Base-by-base conservation (phyloP, 2,797 vertebrate genomes). In the Pseudochirops cupreus region DNA sequence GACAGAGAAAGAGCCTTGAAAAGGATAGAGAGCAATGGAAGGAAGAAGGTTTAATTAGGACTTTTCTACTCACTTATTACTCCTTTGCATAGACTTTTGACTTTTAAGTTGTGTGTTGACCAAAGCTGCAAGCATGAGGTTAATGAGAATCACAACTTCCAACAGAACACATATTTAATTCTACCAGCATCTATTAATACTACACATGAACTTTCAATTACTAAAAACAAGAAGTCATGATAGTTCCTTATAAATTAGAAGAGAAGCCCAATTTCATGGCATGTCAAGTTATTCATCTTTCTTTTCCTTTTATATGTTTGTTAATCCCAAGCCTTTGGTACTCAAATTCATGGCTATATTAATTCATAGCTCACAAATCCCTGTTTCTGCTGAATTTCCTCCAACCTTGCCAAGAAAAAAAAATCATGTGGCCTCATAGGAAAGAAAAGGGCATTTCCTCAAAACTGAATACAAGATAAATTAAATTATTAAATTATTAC, bases 201-300 rank as follows among this genome's bases (percentile, higher is more conserved):
- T 97, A 94, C 90, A 24, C n/a, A 96, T 92, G 62, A 7, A 55
- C 29, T 59, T 31, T 91, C 94, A 93, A 90, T 58, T 57, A 95
- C 29, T 46, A 53, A 94, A 91, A 94, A 31, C 13, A 67, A 94
- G 96, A 57, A 89, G 56, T 33, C 94, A 1, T 92, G 18, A 67
- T 59, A 67, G 7, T 29, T 90, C 10, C 95, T 87, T 91, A 3
- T 74, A 12, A 74, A 93, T 93, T 28, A 92, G 5, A 91, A 91
- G 11, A 95, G 95, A 91, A 74, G 74, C 29, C 53, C 74, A 91
- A 90, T 91, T 53, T 93, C 91, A 55, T 46, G 14, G 50, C 92
- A 1, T 91, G 94, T 94, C 56, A 56, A 95, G 58, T 93, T 95
- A 97, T 18, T n/a, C 92, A 97, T 59, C 52, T 96, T 96, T 95